A percentile compares a stretch with the other conserved stretches of the same genome.
These are phyloP conservation scores for Phortica variegata DNA, from an alignment of 1,140 invertebrate genomes.

Conservation along the genomic window DNA sequence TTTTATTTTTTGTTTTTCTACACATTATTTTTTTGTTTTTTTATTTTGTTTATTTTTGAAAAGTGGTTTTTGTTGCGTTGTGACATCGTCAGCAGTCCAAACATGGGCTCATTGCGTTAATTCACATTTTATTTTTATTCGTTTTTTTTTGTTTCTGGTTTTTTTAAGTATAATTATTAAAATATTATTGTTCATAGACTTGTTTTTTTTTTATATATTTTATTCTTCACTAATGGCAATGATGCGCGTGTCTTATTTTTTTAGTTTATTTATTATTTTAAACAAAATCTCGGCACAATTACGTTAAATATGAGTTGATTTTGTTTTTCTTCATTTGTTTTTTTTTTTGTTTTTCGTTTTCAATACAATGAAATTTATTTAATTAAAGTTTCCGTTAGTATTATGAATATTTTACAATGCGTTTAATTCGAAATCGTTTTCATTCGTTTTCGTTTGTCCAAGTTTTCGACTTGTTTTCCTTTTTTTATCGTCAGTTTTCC, in stretches of 20 bases:
- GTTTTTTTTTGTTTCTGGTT: conserved; percentile 12
- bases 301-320: conserved; percentile 41
- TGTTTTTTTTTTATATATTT: conserved; percentile 31
- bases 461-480: conserved; percentile 3
- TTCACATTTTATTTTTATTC: conserved; percentile 7
- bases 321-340: conserved; percentile 2
- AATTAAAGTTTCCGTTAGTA: conserved; percentile 7
- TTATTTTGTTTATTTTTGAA: conserved; percentile 10
- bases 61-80: conserved; percentile 40
- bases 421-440: conserved; percentile 1
- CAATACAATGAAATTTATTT: conserved; percentile 19
- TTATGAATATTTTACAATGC: conserved; percentile 21
- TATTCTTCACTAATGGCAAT: conserved; percentile 51
- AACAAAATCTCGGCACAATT: conserved; percentile 50
- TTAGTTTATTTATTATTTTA: no score
- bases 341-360: conserved; percentile 6
- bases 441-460: conserved; percentile 5
- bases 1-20: conserved; percentile 21
- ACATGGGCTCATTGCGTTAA: conserved; percentile 37
- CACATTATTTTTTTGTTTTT: conserved; percentile 11
- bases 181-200: conserved; percentile 16
- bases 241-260: conserved; percentile 53
- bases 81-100: conserved; percentile 51
- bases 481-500: no score
- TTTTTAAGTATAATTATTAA: conserved; percentile 15